Percentiles rank a stretch among this genome's conserved stretches.
Evolutionary conservation across 2,888 invertebrate species (phyloP).

Genomic region (Lamproptera curius): DNA sequence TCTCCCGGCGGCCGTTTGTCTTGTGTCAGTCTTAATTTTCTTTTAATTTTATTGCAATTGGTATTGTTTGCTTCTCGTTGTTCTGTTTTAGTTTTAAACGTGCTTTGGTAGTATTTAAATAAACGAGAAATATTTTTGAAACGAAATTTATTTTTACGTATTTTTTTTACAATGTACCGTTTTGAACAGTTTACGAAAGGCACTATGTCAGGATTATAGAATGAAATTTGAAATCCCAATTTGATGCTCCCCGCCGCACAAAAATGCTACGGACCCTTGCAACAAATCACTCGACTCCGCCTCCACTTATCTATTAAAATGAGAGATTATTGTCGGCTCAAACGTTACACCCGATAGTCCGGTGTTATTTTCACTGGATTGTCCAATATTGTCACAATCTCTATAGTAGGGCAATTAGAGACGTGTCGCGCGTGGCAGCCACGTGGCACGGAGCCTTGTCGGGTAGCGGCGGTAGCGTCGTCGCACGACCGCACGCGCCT

Average conservation of each 20-base stretch:
- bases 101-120: too few relatives aligned
- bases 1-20: constrained; percentile 75
- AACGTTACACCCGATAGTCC: constrained; percentile 50
- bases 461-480: constrained; percentile 30
- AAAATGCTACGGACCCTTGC: constrained; percentile 33
- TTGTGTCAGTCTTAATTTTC: constrained; percentile 69
- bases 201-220: neutral
- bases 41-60: constrained; percentile 34
- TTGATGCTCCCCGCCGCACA: constrained; percentile 6
- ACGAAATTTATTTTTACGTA: too few relatives aligned
- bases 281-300: constrained; percentile 70
- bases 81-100: too few relatives aligned
- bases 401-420: constrained; percentile 73
- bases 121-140: too few relatives aligned
- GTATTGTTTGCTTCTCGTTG: too few relatives aligned
- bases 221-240: neutral
- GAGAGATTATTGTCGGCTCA: constrained; percentile 71
- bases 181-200: neutral
- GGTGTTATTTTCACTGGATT: constrained; percentile 77
- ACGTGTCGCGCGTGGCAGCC: constrained; percentile 69
- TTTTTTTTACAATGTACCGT: too few relatives aligned
- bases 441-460: constrained; percentile 47
- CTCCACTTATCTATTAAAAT: constrained; percentile 77
- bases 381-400: constrained; percentile 75
- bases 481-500: constrained; percentile 41